Evolutionary conservation across 2,113 vertebrate genomes (phyloP).

Genomic region (Dasyurus viverrinus): DNA sequence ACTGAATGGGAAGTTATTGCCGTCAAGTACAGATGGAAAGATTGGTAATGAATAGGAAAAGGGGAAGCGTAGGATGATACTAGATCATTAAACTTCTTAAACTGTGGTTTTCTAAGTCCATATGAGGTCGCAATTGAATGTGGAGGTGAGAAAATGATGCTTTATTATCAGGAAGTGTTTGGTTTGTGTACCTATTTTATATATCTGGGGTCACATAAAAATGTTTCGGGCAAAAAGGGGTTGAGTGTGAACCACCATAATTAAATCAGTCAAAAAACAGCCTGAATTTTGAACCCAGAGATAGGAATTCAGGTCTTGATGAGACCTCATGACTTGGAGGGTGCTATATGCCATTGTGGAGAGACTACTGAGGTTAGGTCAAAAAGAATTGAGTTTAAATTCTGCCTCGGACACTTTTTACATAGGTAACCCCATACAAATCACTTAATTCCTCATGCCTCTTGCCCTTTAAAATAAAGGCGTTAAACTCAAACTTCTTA

Average conservation of each 20-base stretch:
- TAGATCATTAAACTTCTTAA: no score
- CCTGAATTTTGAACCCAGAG: background rate
- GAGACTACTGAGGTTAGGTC: background rate
- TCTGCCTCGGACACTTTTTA: background rate
- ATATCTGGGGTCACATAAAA: no score
- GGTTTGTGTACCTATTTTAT: no score
- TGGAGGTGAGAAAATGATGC: no score
- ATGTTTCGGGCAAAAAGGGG: no score
- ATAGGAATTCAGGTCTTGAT: background rate
- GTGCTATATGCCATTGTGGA: background rate
- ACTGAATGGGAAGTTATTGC: background rate
- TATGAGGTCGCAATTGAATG: no score
- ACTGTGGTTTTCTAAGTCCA: no score
- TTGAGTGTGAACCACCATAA: background rate
- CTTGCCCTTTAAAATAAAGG: background rate
- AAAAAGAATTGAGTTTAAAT: background rate
- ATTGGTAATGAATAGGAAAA: background rate
- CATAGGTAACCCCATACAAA: background rate
- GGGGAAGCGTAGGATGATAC: background rate
- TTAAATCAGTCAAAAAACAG: background rate
- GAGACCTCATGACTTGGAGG: background rate
- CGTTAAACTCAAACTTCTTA: background rate
- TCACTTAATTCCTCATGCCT: background rate
- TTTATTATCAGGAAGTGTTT: no score
- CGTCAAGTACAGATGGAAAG: background rate